Conservation (phyloP, 2,797 vertebrate species). For the Tadarida brasiliensis region DNA sequence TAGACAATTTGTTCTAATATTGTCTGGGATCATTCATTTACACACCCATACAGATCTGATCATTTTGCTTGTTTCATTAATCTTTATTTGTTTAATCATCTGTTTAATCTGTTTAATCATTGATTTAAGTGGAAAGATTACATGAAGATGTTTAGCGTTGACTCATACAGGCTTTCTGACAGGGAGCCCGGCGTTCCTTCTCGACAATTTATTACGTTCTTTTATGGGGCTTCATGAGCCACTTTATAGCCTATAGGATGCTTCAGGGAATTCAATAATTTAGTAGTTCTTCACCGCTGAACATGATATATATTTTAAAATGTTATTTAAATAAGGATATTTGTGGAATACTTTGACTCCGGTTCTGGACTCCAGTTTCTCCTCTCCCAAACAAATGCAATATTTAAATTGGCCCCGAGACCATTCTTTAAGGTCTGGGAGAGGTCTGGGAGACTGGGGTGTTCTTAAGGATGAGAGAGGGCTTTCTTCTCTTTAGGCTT, state of each 20-base stretch:
- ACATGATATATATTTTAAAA: constrained; percentile 73
- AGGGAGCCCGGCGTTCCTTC: background rate
- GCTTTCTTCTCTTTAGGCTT: background rate
- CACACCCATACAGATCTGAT: constrained; percentile 88
- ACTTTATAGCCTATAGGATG: constrained; percentile 67
- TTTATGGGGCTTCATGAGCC: constrained; percentile 70
- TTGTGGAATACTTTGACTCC: constrained; percentile 78
- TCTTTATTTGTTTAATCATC: constrained; percentile 91
- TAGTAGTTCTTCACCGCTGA: constrained; percentile 65
- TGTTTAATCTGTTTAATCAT: constrained; percentile 89
- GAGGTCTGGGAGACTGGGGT: background rate
- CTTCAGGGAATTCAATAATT: background rate
- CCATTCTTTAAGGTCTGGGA: constrained; percentile 32
- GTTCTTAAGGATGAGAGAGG: background rate
- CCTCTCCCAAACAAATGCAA: constrained; percentile 63
- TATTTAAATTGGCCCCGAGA: constrained; percentile 65
- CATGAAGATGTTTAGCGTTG: constrained; percentile 80
- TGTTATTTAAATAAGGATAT: constrained; percentile 81
- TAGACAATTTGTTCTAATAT: constrained; percentile 89
- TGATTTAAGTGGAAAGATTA: constrained; percentile 88
- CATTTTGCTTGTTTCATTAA: constrained; percentile 89
- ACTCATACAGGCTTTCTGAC: constrained; percentile 69
- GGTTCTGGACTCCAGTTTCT: constrained; percentile 45
- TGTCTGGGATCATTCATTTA: constrained; percentile 87
- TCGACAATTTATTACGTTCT: background rate